Evolutionary conservation across 2,888 invertebrate genomes (phyloP), one percentile per base, ranked within the genome.

Genomic region (Cremastinae sp.): DNA sequence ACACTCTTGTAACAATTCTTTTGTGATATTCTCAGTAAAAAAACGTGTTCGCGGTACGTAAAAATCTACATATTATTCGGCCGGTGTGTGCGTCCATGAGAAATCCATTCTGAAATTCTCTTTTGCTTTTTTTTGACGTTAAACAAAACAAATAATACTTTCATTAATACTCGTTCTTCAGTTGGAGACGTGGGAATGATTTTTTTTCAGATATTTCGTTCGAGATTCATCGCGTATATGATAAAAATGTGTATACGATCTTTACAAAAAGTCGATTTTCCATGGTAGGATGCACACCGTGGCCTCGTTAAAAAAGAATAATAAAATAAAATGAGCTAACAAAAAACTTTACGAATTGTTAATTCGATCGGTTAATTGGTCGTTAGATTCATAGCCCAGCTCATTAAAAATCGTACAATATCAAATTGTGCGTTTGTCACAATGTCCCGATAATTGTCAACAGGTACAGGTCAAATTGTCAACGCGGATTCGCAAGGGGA

Each of bases 41-140:
- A 22, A 28, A 9, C 12, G 16, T 18, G 2, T 56, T 53, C 22
- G 1, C 35, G 51, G 28, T 51, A 16, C 16, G 65, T 70, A 77
- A 74, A 77, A 78, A 74, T 69, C 53, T 74, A 74, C 62, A 70
- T 71, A 61, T 55, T 41, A 9, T 56, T 70, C 45, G 43, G 55
- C 59, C 64, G 56, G 62, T 47, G 74, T 16, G 51, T 65, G 71
- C 45, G 64, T 59, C 53, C 49, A 59, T 59, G 49, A 49, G 61
- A 55, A 53, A 65, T 74, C 53, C 45, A 45, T 74, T 43, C 16
- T 18, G 59, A 53, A 16, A n/a, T 5, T 66, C 16, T 16, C 12
- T 22, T 18, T 8, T 9, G 18, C 35, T 43, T 58, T 53, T 14
- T n/a, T 59, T 64, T 7, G 35, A 35, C 8, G n/a, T n/a, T 0